Base-by-base conservation (phyloP, 2,888 invertebrate genomes). In the Atherix ibis region DNA sequence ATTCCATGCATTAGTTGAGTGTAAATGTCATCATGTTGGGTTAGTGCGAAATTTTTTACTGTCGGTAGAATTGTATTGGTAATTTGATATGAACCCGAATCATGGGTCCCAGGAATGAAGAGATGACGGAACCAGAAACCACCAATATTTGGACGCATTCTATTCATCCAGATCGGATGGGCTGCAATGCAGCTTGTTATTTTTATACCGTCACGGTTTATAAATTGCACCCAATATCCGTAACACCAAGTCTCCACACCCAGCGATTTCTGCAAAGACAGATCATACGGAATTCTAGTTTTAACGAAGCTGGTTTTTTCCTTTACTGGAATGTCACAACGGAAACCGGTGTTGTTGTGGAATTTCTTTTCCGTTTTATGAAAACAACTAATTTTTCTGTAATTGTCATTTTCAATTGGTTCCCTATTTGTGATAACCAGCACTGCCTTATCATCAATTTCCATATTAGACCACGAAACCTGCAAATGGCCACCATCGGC, bases 21-120 rank as follows among this genome's bases (percentile, higher is more conserved):
- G 29, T 66, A 56, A 27, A 73, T 55, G 46, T 66, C 63, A 45
- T 71, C 70, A 41, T 73, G 71, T 52, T 68, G 68, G 2, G 67
- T 67, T 6, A 68, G 50, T 3, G 66, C 54, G 36, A 66, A 68
- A 44, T 64, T 66, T 5, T 64, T 59, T 5, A 68, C 54, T 35
- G 53, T 49, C 4, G 49, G 46, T 24, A 66, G 39, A 28, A 52
- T 62, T 36, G 62, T 62, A 14, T 49, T 50, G 10, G 43, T 22
- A n/a, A 48, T 36, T 3, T 56, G 53, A 47, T 69, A 74, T 8
- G 71, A 64, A 4, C 73, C 76, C 0, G 77, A 71, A 51, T 78
- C 74, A 48, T 80, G 79, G 0, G 76, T 73, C 2, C 79, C 79
- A 2, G 78, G 78, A 44, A 79, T 64, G 41, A 78, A 69, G 4